A percentile compares a stretch with the other conserved stretches of the same genome.
These are phyloP conservation scores for Danaus melanippus DNA, from an alignment of 1,140 invertebrate species.

Conservation along the genomic window DNA sequence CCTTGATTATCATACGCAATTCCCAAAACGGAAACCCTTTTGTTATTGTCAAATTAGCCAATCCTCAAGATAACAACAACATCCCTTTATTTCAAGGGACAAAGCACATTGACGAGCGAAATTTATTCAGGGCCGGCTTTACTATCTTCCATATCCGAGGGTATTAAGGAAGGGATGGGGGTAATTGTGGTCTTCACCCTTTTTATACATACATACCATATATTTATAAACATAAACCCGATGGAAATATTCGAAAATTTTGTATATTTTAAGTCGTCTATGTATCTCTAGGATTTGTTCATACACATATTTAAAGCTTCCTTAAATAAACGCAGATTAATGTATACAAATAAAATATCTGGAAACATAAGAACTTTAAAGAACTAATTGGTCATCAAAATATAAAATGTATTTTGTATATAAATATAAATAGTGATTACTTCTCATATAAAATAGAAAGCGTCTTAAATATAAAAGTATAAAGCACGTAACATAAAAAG, in stretches of 20 bases:
- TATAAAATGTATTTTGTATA: too few relatives aligned
- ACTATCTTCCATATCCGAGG: conserved; percentile 64
- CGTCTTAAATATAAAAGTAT: background rate
- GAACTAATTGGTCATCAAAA: too few relatives aligned
- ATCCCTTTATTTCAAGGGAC: conserved; percentile 65
- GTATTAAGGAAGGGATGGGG: conserved; percentile 26
- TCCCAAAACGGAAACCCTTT: conserved; percentile 60
- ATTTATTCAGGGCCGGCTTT: conserved; percentile 64
- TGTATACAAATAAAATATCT: too few relatives aligned
- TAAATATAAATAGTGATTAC: too few relatives aligned
- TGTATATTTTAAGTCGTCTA: too few relatives aligned
- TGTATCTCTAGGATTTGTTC: too few relatives aligned
- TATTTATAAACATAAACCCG: too few relatives aligned
- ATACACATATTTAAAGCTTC: too few relatives aligned
- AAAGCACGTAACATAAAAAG: background rate
- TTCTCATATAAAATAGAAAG: conserved; percentile 1
- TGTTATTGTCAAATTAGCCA: conserved; percentile 72
- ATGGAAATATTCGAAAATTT: too few relatives aligned
- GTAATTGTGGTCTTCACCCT: conserved; percentile 36
- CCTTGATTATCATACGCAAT: conserved; percentile 60
- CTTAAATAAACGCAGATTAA: too few relatives aligned
- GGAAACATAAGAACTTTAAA: too few relatives aligned
- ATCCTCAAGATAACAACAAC: conserved; percentile 72
- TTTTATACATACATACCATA: conserved; percentile 3
- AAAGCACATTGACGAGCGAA: conserved; percentile 61